A percentile compares a stretch with the other conserved stretches of the same genome.
These are phyloP conservation scores for Plebejus argus DNA, from an alignment of 2,888 invertebrate genomes.

Conservation along the genomic window DNA sequence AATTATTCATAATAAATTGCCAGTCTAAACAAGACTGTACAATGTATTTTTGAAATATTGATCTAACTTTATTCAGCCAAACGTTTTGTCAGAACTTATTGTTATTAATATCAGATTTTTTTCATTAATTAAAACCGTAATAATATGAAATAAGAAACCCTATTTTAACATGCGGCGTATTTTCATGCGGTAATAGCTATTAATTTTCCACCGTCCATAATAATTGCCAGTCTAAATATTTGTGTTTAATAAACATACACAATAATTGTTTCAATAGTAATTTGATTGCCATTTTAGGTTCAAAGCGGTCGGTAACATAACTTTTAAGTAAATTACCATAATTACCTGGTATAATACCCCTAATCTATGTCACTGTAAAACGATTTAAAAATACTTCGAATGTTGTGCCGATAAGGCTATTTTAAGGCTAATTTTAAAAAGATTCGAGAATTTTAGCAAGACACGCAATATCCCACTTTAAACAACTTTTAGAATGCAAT, in stretches of 20 bases:
- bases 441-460: constrained; percentile 16
- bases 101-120: no score
- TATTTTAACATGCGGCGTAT: not conserved
- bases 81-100: no score
- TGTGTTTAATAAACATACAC: constrained; percentile 27
- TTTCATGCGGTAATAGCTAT: constrained; percentile 13
- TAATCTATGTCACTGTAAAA: constrained; percentile 40
- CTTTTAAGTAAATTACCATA: constrained; percentile 35
- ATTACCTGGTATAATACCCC: constrained; percentile 42
- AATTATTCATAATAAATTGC: no score
- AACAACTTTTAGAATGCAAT: constrained; percentile 14
- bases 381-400: constrained; percentile 36
- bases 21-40: no score
- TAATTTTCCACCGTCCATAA: constrained; percentile 16
- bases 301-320: constrained; percentile 27
- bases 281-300: constrained; percentile 29
- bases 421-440: constrained; percentile 30
- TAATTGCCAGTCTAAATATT: constrained; percentile 21
- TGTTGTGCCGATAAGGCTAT: constrained; percentile 29
- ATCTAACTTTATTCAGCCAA: no score
- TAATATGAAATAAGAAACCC: not conserved
- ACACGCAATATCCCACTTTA: constrained; percentile 25
- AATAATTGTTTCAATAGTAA: constrained; percentile 24
- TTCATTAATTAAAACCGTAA: no score
- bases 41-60: no score